Conservation (phyloP, 2,888 invertebrate species). For the Phorcus lineatus region DNA sequence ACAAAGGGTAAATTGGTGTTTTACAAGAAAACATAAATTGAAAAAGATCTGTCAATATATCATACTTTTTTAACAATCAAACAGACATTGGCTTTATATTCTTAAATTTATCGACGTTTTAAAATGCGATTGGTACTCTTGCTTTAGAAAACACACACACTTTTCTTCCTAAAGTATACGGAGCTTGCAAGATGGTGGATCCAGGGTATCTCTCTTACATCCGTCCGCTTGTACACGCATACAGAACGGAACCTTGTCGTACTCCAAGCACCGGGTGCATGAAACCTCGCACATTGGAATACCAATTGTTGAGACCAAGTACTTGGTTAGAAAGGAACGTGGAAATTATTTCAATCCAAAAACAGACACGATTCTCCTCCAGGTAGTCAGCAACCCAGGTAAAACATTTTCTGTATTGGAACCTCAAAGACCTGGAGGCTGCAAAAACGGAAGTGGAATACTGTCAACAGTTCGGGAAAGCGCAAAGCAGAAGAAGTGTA, state of each 20-base stretch:
- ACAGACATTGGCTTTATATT: no score
- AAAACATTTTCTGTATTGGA: slow-evolving; percentile 73
- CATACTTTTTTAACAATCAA: no score
- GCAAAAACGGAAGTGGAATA: slow-evolving; percentile 51
- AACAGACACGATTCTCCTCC: slow-evolving; percentile 46
- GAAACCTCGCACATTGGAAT: slow-evolving; percentile 21
- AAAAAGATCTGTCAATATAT: no score
- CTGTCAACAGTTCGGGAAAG: slow-evolving; percentile 65
- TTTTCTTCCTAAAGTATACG: no score
- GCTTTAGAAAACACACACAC: no score
- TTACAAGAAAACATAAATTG: no score
- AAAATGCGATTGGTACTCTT: no score
- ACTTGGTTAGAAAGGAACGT: slow-evolving; percentile 45
- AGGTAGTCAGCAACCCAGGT: slow-evolving; percentile 65
- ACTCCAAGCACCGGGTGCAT: slow-evolving; percentile 46
- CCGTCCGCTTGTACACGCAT: slow-evolving; percentile 30
- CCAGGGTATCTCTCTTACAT: no score
- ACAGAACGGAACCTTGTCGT: slow-evolving; percentile 62
- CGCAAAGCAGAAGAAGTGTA: slow-evolving; percentile 60
- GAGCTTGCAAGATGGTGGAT: no score
- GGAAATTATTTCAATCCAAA: slow-evolving; percentile 35
- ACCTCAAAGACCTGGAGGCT: slow-evolving; percentile 67
- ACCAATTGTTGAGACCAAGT: slow-evolving; percentile 49
- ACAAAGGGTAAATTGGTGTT: no score
- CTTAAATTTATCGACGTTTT: no score